phyloP scores from a whole-genome alignment of 2,113 vertebrate genomes.

The Callipepla squamata region DNA sequence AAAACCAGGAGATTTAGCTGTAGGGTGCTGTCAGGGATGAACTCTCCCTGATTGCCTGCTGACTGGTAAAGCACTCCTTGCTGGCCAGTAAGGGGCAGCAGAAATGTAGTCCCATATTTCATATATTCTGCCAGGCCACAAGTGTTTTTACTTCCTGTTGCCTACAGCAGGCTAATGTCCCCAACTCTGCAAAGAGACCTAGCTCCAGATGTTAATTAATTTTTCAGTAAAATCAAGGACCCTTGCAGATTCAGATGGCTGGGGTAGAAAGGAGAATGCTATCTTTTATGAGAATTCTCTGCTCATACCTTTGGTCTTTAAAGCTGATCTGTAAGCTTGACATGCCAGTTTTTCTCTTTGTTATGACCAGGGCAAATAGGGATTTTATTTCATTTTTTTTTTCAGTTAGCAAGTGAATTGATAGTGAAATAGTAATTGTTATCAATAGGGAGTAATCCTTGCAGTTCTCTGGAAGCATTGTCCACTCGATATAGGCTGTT shows the following conservation, averaged over 20 bases:
- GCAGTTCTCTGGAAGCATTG: not conserved
- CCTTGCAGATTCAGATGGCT: not conserved
- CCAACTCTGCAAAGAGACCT: not conserved
- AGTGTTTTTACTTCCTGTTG: not conserved
- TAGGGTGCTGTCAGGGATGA: not conserved
- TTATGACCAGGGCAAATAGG: not conserved
- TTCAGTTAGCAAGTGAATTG: not conserved
- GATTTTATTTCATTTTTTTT: not conserved
- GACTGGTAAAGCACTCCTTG: not conserved
- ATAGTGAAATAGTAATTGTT: not conserved
- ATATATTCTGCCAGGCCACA: rapidly evolving
- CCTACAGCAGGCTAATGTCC: not conserved
- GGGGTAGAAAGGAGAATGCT: not conserved
- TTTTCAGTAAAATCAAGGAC: not conserved
- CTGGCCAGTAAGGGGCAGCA: not conserved
- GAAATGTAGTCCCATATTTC: not conserved
- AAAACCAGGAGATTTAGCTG: not conserved
- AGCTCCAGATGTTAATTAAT: not conserved
- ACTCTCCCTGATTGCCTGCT: not conserved
- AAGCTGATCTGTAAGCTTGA: not conserved
- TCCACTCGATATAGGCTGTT: too few species aligned
- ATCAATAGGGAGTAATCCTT: not conserved
- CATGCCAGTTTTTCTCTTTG: not conserved
- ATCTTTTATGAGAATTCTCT: not conserved
- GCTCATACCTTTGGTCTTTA: not conserved